These are phyloP conservation scores for Thymallus thymallus DNA, from an alignment of 2,113 vertebrate genomes.

Conservation along the genomic window DNA sequence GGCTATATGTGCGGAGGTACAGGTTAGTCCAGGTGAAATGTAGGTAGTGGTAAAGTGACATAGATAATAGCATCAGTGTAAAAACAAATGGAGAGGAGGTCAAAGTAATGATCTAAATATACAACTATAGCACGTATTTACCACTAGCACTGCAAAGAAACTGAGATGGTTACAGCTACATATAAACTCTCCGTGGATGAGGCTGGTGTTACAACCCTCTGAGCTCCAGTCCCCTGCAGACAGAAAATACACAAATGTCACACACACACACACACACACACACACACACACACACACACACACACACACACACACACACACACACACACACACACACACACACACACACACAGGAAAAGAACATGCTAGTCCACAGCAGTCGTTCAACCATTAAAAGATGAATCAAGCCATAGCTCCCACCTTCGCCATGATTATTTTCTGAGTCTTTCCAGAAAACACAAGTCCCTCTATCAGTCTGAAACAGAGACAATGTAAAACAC, in stretches of 20 bases:
- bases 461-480: constrained; percentile 47
- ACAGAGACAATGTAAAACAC: constrained; percentile 14
- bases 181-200: constrained; percentile 12
- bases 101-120: no score
- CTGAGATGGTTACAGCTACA: constrained; percentile 84
- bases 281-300: constrained; percentile 8
- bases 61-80: no score
- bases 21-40: no score
- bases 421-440: neutral
- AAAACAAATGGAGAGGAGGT: no score
- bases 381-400: neutral
- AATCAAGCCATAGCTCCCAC: constrained; percentile 24
- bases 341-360: no score
- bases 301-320: neutral
- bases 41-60: no score
- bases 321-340: no score
- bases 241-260: constrained; percentile 6
- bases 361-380: neutral
- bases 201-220: constrained; percentile 64
- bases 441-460: constrained; percentile 70
- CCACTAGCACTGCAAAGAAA: constrained; percentile 87
- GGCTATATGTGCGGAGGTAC: no score
- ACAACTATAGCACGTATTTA: constrained; percentile 50
- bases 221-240: constrained; percentile 71
- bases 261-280: constrained; percentile 4